Evolutionary conservation across 2,888 invertebrate species (phyloP), one percentile per base, ranked within the genome.

Genomic region (Acanthacorydalis orientalis): DNA sequence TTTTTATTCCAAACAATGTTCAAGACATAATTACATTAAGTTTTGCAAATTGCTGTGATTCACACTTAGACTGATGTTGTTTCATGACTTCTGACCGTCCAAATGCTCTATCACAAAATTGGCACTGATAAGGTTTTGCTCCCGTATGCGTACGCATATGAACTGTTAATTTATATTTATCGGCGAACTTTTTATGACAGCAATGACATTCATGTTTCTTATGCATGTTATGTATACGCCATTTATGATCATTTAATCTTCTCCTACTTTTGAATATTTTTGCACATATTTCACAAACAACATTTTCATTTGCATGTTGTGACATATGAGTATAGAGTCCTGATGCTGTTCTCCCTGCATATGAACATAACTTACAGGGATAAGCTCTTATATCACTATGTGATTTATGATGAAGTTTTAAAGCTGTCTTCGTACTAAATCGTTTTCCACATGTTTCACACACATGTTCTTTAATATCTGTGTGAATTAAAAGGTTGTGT

Each of bases 391-490:
- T 52, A 12, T 49, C 46, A 23, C 56, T 53, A 44, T 57, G 57
- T 14, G 51, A 54, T 1, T 53, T 56, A 49, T 55, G 51, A 38
- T 57, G 57, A 9, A 56, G 54, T 16, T 53, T 56, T 52, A 56
- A 54, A 3, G 57, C 56, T 4, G 56, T 52, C 45, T 57, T 55
- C 35, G 56, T 57, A 33, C 54, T 55, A 33, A 53, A 54, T 44
- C 56, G 57, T 46, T 55, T 57, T 7, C 57, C 57, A 34, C 57
- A 57, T n/a, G 55, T 50, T 37, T 57, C 52, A 40, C 57, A 57
- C 10, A 57, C 52, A 37, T 52, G 52, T 3, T 55, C 57, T 49
- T 53, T 54, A 10, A 54, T 47, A 8, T 54, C 53, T 2, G 43
- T 53, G 37, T 57, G 56, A 7, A 54, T 53, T n/a, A 55, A 53